Base-by-base conservation (phyloP, 2,888 invertebrate species). In the Amblyteles armatorius region DNA sequence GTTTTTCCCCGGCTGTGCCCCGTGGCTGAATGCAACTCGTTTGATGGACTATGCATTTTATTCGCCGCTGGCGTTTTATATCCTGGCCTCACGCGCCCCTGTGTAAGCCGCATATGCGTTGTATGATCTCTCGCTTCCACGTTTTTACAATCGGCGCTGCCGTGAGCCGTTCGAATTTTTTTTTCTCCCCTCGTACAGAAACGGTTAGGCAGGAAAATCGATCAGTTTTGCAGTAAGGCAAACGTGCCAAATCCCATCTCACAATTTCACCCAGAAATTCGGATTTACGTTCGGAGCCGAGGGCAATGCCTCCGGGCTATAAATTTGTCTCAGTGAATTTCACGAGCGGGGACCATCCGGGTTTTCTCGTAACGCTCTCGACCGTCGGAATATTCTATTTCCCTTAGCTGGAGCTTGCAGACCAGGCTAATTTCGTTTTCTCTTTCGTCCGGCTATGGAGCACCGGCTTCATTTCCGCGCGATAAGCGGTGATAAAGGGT, bases 1-100 rank as follows among this genome's bases (percentile, higher is more conserved):
- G 16, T 44, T 11, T 16, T 44, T 16, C 44, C 13, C 16, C 4
- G 16, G 3, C 44, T 11, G 57, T 48, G 76, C 78, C 68, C 52
- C 55, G 40, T n/a, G 36, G 52, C 63, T 52, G 84, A 85, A 26
- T 63, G 44, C 44, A 44, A 85, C 86, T 88, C 88, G 89, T 90
- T 90, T 90, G 88, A 89, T 87, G 90, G 88, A 82, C 88, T 88
- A 90, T 88, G 88, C 90, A 86, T 90, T 90, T 85, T 85, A 74
- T 74, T 74, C 29, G 9, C 48, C 29, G 48, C 60, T 11, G 29
- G 60, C 60, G 48, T 63, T 74, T 63, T 74, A 29, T 63, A 48
- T 29, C 29, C 60, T 33, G 48, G 29, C 29, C 29, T 74, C 57
- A 40, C 19, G n/a, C n/a, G 16, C 60, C 50, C 44, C 19, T 48